Percentiles rank a stretch among this genome's conserved stretches.
Conservation (phyloP, 2,113 vertebrate genomes). For the Peucedramus taeniatus region DNA sequence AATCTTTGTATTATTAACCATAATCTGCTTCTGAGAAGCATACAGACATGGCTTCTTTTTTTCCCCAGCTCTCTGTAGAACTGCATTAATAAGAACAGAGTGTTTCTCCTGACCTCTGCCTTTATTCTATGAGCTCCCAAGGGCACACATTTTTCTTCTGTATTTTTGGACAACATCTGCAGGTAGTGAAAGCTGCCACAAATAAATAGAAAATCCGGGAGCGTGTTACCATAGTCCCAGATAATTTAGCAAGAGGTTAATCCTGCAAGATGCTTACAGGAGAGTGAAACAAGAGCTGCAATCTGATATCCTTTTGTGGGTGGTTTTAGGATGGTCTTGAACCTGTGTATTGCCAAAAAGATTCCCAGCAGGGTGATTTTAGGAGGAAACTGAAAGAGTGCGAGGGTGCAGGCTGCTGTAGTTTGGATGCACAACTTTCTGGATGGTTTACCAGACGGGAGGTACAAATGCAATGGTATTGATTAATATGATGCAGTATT, state of each 20-base stretch:
- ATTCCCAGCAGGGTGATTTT: background rate
- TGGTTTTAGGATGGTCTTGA: background rate
- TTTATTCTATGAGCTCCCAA: background rate
- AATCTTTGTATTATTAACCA: constrained; percentile 33
- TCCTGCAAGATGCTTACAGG: background rate
- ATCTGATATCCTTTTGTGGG: fast-evolving
- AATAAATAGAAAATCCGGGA: background rate
- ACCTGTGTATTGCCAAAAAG: background rate
- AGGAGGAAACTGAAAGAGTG: background rate
- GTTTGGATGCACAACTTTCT: background rate
- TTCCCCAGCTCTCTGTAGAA: background rate
- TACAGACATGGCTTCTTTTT: background rate
- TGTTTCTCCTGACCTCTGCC: constrained; percentile 1
- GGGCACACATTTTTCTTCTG: background rate
- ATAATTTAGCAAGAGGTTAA: background rate
- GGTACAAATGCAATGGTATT: background rate
- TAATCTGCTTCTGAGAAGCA: constrained; percentile 37
- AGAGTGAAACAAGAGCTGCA: background rate
- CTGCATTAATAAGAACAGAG: background rate
- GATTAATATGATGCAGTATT: background rate
- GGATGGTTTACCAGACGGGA: background rate
- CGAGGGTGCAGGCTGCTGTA: background rate
- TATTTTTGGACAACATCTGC: background rate
- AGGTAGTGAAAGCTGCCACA: background rate
- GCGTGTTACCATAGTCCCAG: background rate